Percentiles rank a stretch among this genome's conserved stretches.
These are phyloP conservation scores for Bellardia bayeri DNA, from an alignment of 2,888 invertebrate species.

Conservation along the genomic window DNA sequence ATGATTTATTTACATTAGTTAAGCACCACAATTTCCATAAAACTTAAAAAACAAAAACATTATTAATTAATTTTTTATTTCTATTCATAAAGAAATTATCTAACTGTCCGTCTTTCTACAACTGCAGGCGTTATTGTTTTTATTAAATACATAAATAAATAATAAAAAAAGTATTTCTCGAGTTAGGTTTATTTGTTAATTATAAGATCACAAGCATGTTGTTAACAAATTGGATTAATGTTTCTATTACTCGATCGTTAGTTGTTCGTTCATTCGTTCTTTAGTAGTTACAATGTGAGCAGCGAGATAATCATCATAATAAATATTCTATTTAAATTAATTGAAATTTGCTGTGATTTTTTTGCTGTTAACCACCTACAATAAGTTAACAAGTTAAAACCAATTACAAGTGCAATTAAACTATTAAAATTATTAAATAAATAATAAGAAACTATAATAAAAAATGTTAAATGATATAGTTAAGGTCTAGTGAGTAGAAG, in stretches of 20 bases:
- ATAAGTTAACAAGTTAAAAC: constrained; percentile 27
- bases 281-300: not conserved
- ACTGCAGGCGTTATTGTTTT: constrained; percentile 45
- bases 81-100: constrained; percentile 21
- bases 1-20: constrained; percentile 14
- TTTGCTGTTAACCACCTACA: constrained; percentile 40
- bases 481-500: not conserved
- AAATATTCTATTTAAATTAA: constrained; percentile 52
- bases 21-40: constrained; percentile 17
- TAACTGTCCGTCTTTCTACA: constrained; percentile 12
- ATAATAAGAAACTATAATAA: constrained; percentile 14
- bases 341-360: not conserved
- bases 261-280: too few relatives aligned
- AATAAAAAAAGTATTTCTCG: not conserved
- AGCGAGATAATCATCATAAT: constrained; percentile 53
- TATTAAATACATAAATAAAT: not conserved
- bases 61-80: constrained; percentile 50
- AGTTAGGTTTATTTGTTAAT: constrained; percentile 28
- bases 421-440: constrained; percentile 41
- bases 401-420: constrained; percentile 56
- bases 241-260: constrained; percentile 29
- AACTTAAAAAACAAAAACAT: constrained; percentile 28
- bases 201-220: constrained; percentile 58
- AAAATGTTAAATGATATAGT: constrained; percentile 38
- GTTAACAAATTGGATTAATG: constrained; percentile 66